Percentiles rank a stretch among this genome's conserved stretches.
These are phyloP conservation scores for Tigriopus californicus DNA, from an alignment of 2,888 invertebrate species.

Conservation along the genomic window DNA sequence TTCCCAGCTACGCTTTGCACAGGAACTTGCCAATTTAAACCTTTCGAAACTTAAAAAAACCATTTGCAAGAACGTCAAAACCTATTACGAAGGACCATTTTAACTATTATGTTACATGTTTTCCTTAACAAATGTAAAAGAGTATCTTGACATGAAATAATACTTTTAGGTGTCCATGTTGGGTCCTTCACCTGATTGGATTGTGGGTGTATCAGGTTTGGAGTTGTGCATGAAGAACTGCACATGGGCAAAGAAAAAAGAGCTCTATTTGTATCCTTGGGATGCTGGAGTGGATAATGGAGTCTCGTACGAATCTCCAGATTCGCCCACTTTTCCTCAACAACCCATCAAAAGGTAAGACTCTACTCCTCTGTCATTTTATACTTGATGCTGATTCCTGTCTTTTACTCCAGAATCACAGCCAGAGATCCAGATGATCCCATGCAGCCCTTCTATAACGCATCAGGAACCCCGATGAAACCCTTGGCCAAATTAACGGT, in stretches of 20 bases:
- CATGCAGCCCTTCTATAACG: constrained; percentile 76
- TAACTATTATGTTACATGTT: too few species aligned
- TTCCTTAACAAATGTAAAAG: too few species aligned
- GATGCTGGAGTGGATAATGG: constrained; percentile 93
- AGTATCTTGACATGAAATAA: too few species aligned
- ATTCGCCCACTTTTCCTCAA: constrained; percentile 16
- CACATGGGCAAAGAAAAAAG: constrained; percentile 65
- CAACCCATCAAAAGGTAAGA: background rate
- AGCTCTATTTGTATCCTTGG: constrained; percentile 72
- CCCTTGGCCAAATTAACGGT: constrained; percentile 69
- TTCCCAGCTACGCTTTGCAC: too few species aligned
- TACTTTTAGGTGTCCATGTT: constrained; percentile 48
- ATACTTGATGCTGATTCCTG: background rate
- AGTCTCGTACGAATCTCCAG: constrained; percentile 43
- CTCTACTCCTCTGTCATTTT: background rate
- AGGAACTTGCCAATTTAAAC: too few species aligned
- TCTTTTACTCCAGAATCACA: constrained; percentile 43
- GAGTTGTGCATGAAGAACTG: constrained; percentile 76
- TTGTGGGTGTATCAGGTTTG: constrained; percentile 71
- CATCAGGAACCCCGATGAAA: constrained; percentile 44
- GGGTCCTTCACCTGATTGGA: constrained; percentile 95
- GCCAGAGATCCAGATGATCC: constrained; percentile 76
- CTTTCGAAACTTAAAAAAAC: too few species aligned
- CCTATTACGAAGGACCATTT: too few species aligned
- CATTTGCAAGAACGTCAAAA: too few species aligned